Conservation (phyloP, 2,888 invertebrate genomes). For the Erpobdella octoculata region DNA sequence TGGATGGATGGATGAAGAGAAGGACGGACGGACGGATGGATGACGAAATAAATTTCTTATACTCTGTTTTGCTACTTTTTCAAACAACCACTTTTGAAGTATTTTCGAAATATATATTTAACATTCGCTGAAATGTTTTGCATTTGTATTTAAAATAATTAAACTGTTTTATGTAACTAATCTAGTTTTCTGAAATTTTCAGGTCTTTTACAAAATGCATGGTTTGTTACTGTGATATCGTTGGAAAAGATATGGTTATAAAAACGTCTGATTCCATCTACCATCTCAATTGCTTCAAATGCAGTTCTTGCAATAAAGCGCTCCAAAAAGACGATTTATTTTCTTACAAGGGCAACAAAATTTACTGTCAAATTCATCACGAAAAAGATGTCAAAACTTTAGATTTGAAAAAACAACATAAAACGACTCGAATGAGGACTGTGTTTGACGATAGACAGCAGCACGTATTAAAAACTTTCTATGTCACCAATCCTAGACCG, state of each 20-base stretch:
- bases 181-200: too few species aligned
- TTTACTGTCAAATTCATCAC: conserved; percentile 22
- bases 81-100: too few species aligned
- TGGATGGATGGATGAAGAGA: too few species aligned
- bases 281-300: conserved; percentile 85
- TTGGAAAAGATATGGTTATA: conserved; percentile 27
- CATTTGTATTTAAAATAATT: too few species aligned
- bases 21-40: too few species aligned
- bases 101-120: too few species aligned
- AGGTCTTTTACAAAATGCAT: conserved; percentile 28
- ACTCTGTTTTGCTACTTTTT: too few species aligned
- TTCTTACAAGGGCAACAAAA: conserved; percentile 13
- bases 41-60: too few species aligned
- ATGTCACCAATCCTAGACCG: conserved; percentile 92
- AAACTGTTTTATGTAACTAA: too few species aligned
- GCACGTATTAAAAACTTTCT: conserved; percentile 92
- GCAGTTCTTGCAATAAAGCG: conserved; percentile 66
- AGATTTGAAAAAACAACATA: not conserved
- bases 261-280: conserved; percentile 77
- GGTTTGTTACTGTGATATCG: conserved; percentile 21
- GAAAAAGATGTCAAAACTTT: not conserved
- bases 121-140: too few species aligned
- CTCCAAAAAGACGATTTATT: not conserved
- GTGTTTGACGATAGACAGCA: conserved; percentile 97
- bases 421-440: conserved; percentile 74